A percentile compares a stretch with the other conserved stretches of the same genome.
Evolutionary conservation across 2,888 invertebrate species (phyloP).

Genomic region (Athalia cordata): DNA sequence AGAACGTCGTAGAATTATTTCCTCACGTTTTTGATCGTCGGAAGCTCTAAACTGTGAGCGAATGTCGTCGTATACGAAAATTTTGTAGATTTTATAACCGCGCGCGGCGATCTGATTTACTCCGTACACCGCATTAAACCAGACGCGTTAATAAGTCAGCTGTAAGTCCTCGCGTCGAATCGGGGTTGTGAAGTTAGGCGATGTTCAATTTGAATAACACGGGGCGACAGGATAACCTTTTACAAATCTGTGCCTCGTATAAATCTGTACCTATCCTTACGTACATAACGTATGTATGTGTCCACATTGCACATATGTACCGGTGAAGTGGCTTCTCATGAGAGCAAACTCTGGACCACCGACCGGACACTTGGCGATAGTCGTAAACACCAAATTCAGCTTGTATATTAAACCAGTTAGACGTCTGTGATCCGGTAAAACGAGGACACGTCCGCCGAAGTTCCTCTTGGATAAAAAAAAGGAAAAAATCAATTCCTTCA

Average conservation of each 20-base stretch:
- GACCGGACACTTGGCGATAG: slow-evolving; percentile 26
- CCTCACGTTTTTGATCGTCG: no score
- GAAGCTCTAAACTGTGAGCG: no score
- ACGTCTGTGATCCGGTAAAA: background rate
- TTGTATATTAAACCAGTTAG: background rate
- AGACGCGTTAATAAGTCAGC: slow-evolving; percentile 26
- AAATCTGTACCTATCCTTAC: slow-evolving; percentile 55
- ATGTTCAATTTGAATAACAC: slow-evolving; percentile 71
- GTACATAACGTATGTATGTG: background rate
- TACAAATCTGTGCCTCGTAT: slow-evolving; percentile 63
- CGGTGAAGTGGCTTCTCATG: background rate
- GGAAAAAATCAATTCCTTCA: no score
- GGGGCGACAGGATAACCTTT: slow-evolving; percentile 66
- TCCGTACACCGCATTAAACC: background rate
- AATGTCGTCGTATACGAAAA: no score
- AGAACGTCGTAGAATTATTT: no score
- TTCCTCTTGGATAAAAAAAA: background rate
- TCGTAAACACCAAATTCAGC: slow-evolving; percentile 25
- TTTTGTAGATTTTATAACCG: no score
- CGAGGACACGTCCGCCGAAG: background rate
- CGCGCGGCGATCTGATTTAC: no score
- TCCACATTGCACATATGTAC: no score
- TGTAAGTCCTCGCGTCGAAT: no score
- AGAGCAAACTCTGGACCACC: slow-evolving; percentile 24
- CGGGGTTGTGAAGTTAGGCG: slow-evolving; percentile 49